phyloP scores from a whole-genome alignment of 2,797 vertebrate species.

The Pipistrellus nathusii region DNA sequence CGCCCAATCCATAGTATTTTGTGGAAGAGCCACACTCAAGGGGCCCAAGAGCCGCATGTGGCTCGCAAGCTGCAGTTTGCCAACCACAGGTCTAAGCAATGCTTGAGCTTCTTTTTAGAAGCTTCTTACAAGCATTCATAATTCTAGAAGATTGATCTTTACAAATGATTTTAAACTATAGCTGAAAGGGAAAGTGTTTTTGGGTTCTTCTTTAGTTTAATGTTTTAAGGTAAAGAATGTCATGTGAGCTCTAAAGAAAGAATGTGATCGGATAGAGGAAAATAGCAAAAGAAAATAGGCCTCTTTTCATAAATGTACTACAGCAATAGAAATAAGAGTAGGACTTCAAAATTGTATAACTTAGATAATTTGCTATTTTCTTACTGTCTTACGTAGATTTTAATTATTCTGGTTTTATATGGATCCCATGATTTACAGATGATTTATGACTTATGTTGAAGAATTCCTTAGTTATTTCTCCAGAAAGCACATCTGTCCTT shows the following conservation, averaged over 20 bases:
- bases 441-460: neutral
- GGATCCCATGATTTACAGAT: neutral
- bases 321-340: neutral
- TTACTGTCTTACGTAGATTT: neutral
- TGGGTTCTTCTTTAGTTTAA: neutral
- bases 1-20: too few species aligned
- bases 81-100: neutral
- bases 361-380: neutral
- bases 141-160: constrained; percentile 27
- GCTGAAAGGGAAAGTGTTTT: neutral
- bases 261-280: neutral
- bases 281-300: neutral
- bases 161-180: neutral
- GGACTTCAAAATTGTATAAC: neutral
- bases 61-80: too few species aligned
- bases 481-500: neutral
- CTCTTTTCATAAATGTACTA: neutral
- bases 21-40: too few species aligned
- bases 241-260: neutral
- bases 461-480: constrained; percentile 38
- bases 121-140: neutral
- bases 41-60: too few species aligned
- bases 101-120: neutral
- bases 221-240: neutral
- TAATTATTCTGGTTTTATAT: neutral